Conservation (phyloP, 1,140 invertebrate genomes). For the Teleogryllus occipitalis region DNA sequence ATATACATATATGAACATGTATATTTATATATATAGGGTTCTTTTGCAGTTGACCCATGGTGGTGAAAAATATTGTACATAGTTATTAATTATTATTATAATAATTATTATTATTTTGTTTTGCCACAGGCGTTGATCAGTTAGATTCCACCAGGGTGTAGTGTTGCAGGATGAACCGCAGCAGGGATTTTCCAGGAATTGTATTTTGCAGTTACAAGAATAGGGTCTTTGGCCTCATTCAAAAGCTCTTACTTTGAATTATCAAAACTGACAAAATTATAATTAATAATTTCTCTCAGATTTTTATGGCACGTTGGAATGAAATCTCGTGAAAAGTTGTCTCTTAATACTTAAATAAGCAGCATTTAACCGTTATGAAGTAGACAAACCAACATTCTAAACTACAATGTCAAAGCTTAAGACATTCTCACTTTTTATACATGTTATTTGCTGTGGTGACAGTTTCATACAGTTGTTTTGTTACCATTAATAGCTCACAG, state of each 20-base stretch:
- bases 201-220: slow-evolving; percentile 4
- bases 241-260: neutral
- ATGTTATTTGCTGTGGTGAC: slow-evolving; percentile 20
- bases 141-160: slow-evolving; percentile 9
- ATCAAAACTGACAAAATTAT: neutral
- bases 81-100: slow-evolving; percentile 18
- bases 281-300: neutral
- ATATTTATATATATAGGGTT: slow-evolving; percentile 7
- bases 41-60: slow-evolving; percentile 18
- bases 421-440: slow-evolving; percentile 23
- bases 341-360: neutral
- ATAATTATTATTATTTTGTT: slow-evolving; percentile 11
- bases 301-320: neutral
- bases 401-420: slow-evolving; percentile 11
- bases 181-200: slow-evolving; percentile 23
- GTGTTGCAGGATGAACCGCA: slow-evolving; percentile 12
- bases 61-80: slow-evolving; percentile 22
- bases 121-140: slow-evolving; percentile 18
- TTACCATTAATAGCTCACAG: neutral
- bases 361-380: neutral
- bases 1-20: slow-evolving; percentile 14
- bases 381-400: slow-evolving; percentile 16
- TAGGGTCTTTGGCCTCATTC: neutral
- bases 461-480: slow-evolving; percentile 13
- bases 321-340: neutral